These are phyloP conservation scores for Drosophila maculinotata DNA, from an alignment of 2,888 invertebrate species.

Conservation along the genomic window DNA sequence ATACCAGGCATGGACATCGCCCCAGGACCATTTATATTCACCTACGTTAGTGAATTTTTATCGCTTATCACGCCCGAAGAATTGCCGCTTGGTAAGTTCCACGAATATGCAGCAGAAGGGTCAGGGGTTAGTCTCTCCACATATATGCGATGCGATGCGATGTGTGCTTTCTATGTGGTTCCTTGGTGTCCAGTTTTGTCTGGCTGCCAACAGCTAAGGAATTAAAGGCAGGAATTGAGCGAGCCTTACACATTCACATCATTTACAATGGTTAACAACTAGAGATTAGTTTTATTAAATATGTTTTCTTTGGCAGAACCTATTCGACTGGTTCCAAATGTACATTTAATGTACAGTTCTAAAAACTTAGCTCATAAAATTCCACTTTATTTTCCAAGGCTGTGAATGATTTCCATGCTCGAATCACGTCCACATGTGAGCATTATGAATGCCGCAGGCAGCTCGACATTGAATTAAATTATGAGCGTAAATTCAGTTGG, in stretches of 20 bases:
- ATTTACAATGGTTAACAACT: constrained; percentile 17
- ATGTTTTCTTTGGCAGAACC: too few species aligned
- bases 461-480: constrained; percentile 49
- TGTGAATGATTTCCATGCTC: constrained; percentile 35
- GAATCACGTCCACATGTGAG: background rate
- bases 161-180: background rate
- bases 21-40: constrained; percentile 84
- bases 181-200: constrained; percentile 23
- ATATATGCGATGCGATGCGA: too few species aligned
- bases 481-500: constrained; percentile 56
- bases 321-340: too few species aligned
- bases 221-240: constrained; percentile 20
- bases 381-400: too few species aligned
- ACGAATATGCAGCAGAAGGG: constrained; percentile 6
- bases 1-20: constrained; percentile 84
- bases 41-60: constrained; percentile 85
- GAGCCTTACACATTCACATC: constrained; percentile 12
- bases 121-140: constrained; percentile 21
- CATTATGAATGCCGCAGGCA: constrained; percentile 27
- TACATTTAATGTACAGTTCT: too few species aligned
- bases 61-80: constrained; percentile 85
- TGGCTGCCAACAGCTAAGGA: too few species aligned
- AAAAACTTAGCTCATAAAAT: too few species aligned
- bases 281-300: too few species aligned
- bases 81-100: constrained; percentile 84